Conservation (phyloP, 1,140 invertebrate genomes). For the Rhagoletis zephyria region DNA sequence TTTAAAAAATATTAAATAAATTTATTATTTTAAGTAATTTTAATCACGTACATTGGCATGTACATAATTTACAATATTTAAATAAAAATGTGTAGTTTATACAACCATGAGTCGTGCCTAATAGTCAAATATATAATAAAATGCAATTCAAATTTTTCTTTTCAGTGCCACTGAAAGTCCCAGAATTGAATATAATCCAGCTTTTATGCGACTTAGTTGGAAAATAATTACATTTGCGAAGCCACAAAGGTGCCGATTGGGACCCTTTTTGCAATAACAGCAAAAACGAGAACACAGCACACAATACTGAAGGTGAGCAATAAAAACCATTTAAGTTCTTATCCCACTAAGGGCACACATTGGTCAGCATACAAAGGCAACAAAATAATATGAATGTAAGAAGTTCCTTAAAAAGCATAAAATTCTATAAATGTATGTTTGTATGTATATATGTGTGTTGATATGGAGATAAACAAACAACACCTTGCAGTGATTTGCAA, state of each 20-base stretch:
- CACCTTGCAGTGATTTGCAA: constrained; percentile 39
- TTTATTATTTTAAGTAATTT: no score
- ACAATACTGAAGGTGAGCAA: constrained; percentile 41
- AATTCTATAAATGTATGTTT: neutral
- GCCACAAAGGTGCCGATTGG: constrained; percentile 6
- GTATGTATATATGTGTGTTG: neutral
- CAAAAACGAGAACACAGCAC: constrained; percentile 1
- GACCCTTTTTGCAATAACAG: neutral
- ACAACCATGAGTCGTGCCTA: no score
- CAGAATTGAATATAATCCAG: constrained; percentile 37
- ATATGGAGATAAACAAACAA: constrained; percentile 32
- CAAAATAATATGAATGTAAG: neutral
- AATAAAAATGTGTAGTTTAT: no score
- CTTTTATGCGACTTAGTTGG: constrained; percentile 22
- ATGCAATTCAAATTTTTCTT: neutral
- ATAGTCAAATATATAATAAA: no score
- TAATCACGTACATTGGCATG: no score
- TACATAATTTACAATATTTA: no score
- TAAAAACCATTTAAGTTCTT: constrained; percentile 44
- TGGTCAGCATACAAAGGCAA: neutral
- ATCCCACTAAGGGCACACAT: constrained; percentile 23
- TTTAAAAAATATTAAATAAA: no score
- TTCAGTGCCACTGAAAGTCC: constrained; percentile 10
- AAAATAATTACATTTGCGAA: constrained; percentile 42
- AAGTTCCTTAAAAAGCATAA: neutral